These are phyloP conservation scores for Contarinia nasturtii DNA, from an alignment of 1,140 invertebrate genomes.

Conservation along the genomic window DNA sequence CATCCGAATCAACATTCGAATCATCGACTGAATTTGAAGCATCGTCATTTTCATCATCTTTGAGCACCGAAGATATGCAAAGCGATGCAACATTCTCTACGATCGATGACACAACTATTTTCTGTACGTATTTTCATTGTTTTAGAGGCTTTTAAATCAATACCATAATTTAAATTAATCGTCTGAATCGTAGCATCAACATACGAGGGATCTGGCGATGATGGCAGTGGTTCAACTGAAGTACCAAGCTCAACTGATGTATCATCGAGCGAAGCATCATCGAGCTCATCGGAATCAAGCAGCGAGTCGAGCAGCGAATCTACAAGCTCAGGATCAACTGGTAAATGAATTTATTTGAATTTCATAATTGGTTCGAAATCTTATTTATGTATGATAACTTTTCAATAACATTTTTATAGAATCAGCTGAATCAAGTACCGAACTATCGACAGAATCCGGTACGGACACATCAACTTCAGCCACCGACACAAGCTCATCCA, in stretches of 20 bases:
- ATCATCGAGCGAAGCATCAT: constrained; percentile 6
- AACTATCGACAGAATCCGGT: constrained; percentile 5
- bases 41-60: constrained; percentile 10
- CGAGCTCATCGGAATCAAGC: not conserved
- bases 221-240: constrained; percentile 6
- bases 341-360: too few species aligned
- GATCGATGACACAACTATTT: constrained; percentile 1
- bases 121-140: too few species aligned
- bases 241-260: constrained; percentile 9
- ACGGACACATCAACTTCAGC: constrained; percentile 4
- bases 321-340: constrained; percentile 7
- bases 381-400: too few species aligned
- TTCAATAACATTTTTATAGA: constrained; percentile 4
- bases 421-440: constrained; percentile 4
- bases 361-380: too few species aligned
- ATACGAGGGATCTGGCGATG: constrained; percentile 16
- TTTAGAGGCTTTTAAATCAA: too few species aligned
- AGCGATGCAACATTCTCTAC: constrained; percentile 28
- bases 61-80: constrained; percentile 36
- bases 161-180: too few species aligned
- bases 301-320: not conserved
- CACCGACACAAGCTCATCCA: constrained; percentile 9
- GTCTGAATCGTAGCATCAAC: too few species aligned
- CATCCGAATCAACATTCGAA: too few species aligned
- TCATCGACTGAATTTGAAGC: constrained; percentile 3